phyloP scores from a whole-genome alignment of 2,888 invertebrate species.

The Morinoia aosen region DNA sequence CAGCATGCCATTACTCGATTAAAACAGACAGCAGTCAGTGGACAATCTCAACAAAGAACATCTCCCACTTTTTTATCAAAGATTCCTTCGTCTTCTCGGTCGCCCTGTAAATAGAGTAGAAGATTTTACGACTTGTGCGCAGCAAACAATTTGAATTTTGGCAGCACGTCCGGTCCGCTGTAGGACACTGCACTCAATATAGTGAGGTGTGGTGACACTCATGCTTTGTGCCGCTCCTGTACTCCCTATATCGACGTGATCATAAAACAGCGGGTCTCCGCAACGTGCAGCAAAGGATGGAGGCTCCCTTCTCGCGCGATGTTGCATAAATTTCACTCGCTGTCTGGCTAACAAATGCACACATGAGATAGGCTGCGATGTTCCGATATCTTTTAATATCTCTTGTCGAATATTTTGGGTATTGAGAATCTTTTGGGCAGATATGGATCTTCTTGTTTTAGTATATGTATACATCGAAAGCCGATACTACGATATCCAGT shows the following conservation, averaged over 20 bases:
- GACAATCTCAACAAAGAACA: background rate
- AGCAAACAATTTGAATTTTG: conserved; percentile 10
- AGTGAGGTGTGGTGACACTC: background rate
- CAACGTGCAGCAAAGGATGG: background rate
- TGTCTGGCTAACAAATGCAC: background rate
- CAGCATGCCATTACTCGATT: background rate
- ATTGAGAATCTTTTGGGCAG: background rate
- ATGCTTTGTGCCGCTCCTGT: background rate
- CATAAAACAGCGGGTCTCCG: background rate
- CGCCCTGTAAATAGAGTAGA: background rate
- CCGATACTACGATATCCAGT: background rate
- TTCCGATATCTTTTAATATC: background rate
- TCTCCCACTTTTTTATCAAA: background rate
- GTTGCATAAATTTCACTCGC: background rate
- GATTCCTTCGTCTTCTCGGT: background rate
- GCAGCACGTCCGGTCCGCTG: background rate
- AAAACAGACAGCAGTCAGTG: background rate
- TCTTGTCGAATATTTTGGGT: background rate
- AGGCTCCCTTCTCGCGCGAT: background rate
- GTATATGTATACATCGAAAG: background rate
- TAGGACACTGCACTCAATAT: background rate
- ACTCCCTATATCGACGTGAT: background rate
- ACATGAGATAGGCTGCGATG: background rate
- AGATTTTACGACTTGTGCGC: background rate
- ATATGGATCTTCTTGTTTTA: background rate